Percentiles rank a stretch among this genome's conserved stretches.
Evolutionary conservation across 2,888 invertebrate species (phyloP).

Genomic region (Phyllotreta cruciferae): DNA sequence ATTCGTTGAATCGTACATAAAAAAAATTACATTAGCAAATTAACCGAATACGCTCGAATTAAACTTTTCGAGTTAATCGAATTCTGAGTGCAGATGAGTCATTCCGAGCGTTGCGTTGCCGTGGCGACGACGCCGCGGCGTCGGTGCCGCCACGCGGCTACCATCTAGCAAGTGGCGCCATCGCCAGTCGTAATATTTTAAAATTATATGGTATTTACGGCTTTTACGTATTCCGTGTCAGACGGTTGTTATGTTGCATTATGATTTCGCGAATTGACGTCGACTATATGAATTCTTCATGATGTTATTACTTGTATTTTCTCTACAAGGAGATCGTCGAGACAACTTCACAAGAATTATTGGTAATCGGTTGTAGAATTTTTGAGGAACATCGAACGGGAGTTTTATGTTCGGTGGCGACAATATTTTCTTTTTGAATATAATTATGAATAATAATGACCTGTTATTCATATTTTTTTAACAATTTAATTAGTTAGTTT

Average conservation of each 20-base stretch:
- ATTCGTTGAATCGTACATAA: no score
- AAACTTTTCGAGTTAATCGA: no score
- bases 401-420: no score
- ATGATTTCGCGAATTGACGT: conserved; percentile 21
- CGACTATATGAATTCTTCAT: conserved; percentile 8
- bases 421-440: no score
- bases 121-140: conserved; percentile 53
- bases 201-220: conserved; percentile 27
- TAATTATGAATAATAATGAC: no score
- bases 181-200: conserved; percentile 36
- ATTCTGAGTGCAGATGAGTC: conserved; percentile 1
- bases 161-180: conserved; percentile 54
- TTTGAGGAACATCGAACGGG: no score
- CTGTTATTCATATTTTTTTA: no score
- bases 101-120: conserved; percentile 42
- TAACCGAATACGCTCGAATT: no score
- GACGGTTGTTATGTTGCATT: conserved; percentile 20
- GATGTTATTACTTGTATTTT: background rate
- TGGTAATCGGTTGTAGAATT: no score
- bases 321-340: background rate
- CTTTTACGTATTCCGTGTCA: conserved; percentile 22
- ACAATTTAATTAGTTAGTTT: no score
- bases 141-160: conserved; percentile 52
- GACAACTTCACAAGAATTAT: background rate
- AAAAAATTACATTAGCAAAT: no score